phyloP scores from a whole-genome alignment of 2,113 vertebrate genomes.

The Lagopus leucura region DNA sequence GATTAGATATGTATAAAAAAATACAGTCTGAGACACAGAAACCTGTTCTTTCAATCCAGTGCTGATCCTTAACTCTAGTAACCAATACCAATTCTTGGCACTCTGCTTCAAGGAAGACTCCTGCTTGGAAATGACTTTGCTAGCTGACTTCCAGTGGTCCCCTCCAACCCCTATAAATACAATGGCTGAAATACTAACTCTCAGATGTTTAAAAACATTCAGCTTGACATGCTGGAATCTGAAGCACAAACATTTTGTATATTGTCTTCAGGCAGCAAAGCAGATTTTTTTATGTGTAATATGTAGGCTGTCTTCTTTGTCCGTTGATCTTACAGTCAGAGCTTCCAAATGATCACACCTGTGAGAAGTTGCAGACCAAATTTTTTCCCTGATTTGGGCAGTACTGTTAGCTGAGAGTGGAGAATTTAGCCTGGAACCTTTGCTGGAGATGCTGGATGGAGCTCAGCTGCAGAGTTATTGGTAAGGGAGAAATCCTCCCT shows the following conservation, averaged over 20 bases:
- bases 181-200: neutral
- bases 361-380: neutral
- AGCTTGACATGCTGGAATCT: neutral
- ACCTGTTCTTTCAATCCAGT: neutral
- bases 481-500: neutral
- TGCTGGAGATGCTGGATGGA: neutral
- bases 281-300: neutral
- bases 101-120: neutral
- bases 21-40: neutral
- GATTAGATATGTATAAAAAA: neutral
- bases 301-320: neutral
- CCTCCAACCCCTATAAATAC: neutral
- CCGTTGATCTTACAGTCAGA: neutral
- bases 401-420: neutral
- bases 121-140: neutral
- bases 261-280: neutral
- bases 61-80: neutral
- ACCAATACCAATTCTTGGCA: neutral
- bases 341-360: neutral
- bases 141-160: no score
- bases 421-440: neutral
- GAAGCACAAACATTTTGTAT: neutral
- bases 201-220: neutral
- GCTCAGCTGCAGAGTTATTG: neutral
- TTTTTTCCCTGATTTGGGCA: neutral